Evolutionary conservation across 2,113 vertebrate genomes (phyloP).

Genomic region (Xiphophorus hellerii): DNA sequence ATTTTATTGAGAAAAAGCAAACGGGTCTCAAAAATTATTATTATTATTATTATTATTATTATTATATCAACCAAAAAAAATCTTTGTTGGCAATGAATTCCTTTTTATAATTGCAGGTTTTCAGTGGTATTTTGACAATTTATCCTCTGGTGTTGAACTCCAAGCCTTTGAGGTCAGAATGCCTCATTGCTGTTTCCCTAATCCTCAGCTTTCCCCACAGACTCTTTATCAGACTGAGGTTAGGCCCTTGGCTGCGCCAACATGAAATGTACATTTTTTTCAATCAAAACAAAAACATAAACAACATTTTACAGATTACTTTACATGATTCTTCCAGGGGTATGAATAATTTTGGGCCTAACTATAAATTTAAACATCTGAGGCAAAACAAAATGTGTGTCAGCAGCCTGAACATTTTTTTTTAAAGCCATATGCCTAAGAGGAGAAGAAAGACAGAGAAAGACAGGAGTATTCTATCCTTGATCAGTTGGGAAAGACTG

Average conservation of each 20-base stretch:
- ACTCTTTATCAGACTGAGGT: not conserved
- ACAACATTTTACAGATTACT: not conserved
- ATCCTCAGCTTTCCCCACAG: not conserved
- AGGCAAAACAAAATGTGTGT: too few relatives aligned
- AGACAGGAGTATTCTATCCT: too few relatives aligned
- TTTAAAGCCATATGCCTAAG: too few relatives aligned
- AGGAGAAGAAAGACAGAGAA: too few relatives aligned
- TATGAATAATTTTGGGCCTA: too few relatives aligned
- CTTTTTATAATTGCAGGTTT: not conserved
- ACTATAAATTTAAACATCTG: too few relatives aligned
- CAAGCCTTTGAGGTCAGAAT: not conserved
- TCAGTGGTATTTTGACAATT: not conserved
- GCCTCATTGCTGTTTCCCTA: not conserved
- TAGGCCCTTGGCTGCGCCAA: not conserved
- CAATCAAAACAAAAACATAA: not conserved
- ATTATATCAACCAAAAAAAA: not conserved
- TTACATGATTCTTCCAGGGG: too few relatives aligned
- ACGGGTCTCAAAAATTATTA: not conserved
- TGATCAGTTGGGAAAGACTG: too few relatives aligned
- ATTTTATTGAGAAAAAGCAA: too few relatives aligned
- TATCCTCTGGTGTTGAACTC: not conserved
- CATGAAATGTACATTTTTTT: not conserved
- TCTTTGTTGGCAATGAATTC: not conserved
- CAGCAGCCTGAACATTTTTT: too few relatives aligned
- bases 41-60: not conserved